Percentiles rank a stretch among this genome's conserved stretches.
Conservation (phyloP, 2,113 vertebrate genomes). For the Anser brachyrhynchus region DNA sequence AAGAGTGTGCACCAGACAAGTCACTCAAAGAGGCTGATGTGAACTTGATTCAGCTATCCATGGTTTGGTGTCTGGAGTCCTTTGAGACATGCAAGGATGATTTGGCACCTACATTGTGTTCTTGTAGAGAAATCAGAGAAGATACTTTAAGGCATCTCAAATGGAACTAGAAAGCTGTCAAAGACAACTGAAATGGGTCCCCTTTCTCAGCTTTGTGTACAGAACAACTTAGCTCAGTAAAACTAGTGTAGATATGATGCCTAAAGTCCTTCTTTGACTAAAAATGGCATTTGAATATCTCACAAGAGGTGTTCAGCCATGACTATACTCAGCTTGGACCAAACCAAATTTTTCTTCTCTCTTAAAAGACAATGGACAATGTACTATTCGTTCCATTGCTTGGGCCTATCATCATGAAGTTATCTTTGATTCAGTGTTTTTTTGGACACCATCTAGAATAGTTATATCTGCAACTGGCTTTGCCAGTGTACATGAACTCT, state of each 20-base stretch:
- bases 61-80: rapidly evolving
- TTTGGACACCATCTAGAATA: background rate
- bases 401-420: background rate
- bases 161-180: background rate
- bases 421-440: background rate
- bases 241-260: background rate
- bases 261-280: background rate
- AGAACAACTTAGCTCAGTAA: background rate
- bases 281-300: background rate
- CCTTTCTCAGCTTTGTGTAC: background rate
- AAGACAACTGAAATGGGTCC: background rate
- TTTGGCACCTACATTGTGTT: background rate
- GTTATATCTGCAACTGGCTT: too few relatives aligned
- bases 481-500: background rate
- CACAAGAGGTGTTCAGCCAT: background rate
- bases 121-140: background rate
- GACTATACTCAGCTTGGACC: background rate
- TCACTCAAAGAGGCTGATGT: too few relatives aligned
- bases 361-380: background rate
- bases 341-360: background rate
- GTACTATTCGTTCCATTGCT: background rate
- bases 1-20: background rate
- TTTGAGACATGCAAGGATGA: background rate
- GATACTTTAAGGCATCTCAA: background rate
- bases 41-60: background rate